phyloP scores from a whole-genome alignment of 2,888 invertebrate species.

The Embidobia sp. region DNA sequence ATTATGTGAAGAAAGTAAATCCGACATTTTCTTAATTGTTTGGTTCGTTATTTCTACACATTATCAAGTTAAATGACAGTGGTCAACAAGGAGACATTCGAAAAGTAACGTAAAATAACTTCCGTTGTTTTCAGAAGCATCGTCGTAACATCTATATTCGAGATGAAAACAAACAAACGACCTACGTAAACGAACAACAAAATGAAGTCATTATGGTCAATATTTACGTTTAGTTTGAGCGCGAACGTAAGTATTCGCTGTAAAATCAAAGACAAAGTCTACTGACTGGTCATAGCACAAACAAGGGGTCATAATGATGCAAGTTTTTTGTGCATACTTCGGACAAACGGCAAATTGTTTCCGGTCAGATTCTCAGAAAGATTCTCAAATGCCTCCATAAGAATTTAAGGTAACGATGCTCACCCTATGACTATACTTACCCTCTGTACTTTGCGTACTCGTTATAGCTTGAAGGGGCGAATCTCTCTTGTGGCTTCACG shows the following conservation, averaged over 20 bases:
- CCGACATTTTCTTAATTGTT: no score
- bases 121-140: no score
- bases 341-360: slow-evolving; percentile 65
- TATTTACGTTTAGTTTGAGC: no score
- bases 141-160: no score
- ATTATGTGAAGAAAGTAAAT: no score
- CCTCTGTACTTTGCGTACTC: slow-evolving; percentile 62
- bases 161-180: no score
- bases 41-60: no score
- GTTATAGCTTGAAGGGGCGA: slow-evolving; percentile 67
- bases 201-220: no score
- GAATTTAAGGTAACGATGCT: slow-evolving; percentile 70
- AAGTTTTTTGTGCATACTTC: slow-evolving; percentile 38
- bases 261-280: not conserved
- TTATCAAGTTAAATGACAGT: no score
- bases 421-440: slow-evolving; percentile 66
- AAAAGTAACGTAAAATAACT: no score
- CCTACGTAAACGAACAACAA: no score
- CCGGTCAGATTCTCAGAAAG: slow-evolving; percentile 69
- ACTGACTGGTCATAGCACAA: slow-evolving; percentile 19
- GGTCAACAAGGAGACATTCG: no score
- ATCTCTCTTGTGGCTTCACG: slow-evolving; percentile 67
- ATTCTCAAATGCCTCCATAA: slow-evolving; percentile 68
- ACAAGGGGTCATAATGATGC: slow-evolving; percentile 33
- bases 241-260: slow-evolving; percentile 7